Base-by-base conservation (phyloP, 2,797 vertebrate genomes). In the Gastrophryne carolinensis region DNA sequence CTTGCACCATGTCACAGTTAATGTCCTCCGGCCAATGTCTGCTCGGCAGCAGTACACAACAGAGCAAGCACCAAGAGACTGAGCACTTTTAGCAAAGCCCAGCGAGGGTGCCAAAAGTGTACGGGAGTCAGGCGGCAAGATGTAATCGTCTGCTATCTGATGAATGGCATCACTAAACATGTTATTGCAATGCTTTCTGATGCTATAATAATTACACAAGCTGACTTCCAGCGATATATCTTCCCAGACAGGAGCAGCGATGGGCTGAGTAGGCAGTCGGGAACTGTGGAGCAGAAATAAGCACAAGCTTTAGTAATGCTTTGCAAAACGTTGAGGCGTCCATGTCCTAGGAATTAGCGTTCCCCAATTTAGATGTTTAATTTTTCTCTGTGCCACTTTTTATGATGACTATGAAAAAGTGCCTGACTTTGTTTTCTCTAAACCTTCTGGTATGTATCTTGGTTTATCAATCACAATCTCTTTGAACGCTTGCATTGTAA, bases 171-270 rank as follows among this genome's bases (percentile, higher is more conserved):
- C 77, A 81, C 79, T 84, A 82, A 81, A 83, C 41, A 23, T 84
- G 80, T 82, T 86, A 84, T 84, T 82, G 85, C 83, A 81, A 85
- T 85, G 80, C 78, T 81, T 83, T 86, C 81, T 79, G 78, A 79
- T 83, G 72, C 82, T 80, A 80, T 85, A 85, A 87, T 88, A 84
- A 86, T 87, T 84, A 84, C 84, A 82, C 79, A 78, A 80, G 11
- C 76, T 83, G 82, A 85, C 82, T 84, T 77, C 53, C 21, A 75
- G 81, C 77, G 79, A 84, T 87, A 82, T 78, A 86, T 88, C 85
- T 83, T 50, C 13, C 6, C 4, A 17, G 72, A 66, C 52, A 21
- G 37, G 13, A 44, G 15, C 41, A 8, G 29, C 27, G 19, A 65
- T 26, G 50, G 52, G 35, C 37, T 35, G 21, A 32, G 52, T 35